Percentiles rank a stretch among this genome's conserved stretches.
Evolutionary conservation across 1,140 invertebrate genomes (phyloP).

Genomic region (Homarus americanus): DNA sequence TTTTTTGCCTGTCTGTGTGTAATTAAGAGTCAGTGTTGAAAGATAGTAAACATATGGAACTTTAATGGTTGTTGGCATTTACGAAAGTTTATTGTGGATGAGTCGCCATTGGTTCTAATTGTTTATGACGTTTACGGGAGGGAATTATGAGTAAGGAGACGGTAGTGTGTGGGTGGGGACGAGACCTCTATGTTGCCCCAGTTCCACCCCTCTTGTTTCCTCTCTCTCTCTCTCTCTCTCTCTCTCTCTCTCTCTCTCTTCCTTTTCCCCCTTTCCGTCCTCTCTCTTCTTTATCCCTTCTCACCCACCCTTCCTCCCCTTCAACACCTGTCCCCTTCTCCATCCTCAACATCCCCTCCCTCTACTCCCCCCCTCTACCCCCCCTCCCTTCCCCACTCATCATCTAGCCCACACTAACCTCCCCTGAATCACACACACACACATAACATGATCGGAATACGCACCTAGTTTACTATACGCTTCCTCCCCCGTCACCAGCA

Average conservation of each 20-base stretch:
- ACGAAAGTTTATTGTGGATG: background rate
- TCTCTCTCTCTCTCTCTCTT: too few species aligned
- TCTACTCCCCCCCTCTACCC: background rate
- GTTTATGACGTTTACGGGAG: conserved; percentile 35
- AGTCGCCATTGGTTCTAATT: background rate
- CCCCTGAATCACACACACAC: background rate
- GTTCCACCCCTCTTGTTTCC: too few species aligned
- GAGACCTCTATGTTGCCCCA: too few species aligned
- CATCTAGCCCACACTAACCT: background rate
- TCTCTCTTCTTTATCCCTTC: too few species aligned
- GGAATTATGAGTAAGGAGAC: conserved; percentile 21
- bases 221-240: too few species aligned
- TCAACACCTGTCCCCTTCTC: too few species aligned
- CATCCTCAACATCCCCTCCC: background rate
- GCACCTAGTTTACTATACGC: conserved; percentile 7
- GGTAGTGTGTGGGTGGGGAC: too few species aligned
- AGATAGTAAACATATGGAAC: conserved; percentile 27
- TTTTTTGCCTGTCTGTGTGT: background rate
- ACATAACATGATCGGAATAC: background rate
- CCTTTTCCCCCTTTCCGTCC: too few species aligned
- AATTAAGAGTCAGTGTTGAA: background rate
- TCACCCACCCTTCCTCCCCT: too few species aligned
- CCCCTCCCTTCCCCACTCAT: background rate
- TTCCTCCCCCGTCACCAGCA: too few species aligned
- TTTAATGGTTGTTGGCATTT: conserved; percentile 48